A percentile compares a stretch with the other conserved stretches of the same genome.
phyloP scores from a whole-genome alignment of 2,797 vertebrate genomes.

The Crenichthys baileyi region DNA sequence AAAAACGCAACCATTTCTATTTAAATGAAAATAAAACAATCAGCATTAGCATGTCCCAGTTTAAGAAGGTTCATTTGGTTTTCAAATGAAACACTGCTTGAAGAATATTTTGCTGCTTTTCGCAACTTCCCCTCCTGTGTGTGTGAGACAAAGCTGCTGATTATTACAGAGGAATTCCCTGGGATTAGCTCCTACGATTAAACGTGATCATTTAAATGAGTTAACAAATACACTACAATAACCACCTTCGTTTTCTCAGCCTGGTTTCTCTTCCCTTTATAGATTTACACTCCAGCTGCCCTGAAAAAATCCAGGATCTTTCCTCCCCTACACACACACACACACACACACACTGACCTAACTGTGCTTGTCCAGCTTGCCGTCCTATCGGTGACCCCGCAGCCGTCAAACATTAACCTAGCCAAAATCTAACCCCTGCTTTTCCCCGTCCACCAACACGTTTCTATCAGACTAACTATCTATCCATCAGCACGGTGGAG shows the following conservation, averaged over 20 bases:
- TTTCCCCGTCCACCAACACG: constrained; percentile 59
- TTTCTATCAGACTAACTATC: constrained; percentile 74
- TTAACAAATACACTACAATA: constrained; percentile 3
- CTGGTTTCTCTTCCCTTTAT: constrained; percentile 3
- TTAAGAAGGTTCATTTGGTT: constrained; percentile 9
- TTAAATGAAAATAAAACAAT: not conserved
- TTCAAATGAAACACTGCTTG: constrained; percentile 21
- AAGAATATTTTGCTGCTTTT: constrained; percentile 33
- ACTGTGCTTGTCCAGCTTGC: constrained; percentile 22
- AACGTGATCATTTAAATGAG: constrained; percentile 11
- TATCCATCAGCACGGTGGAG: constrained; percentile 69
- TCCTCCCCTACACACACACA: constrained; percentile 29
- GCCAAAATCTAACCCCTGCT: constrained; percentile 71
- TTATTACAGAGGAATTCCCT: constrained; percentile 16
- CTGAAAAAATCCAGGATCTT: constrained; percentile 41
- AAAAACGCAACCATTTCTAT: not conserved
- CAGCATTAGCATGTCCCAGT: not conserved
- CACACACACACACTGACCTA: constrained; percentile 28
- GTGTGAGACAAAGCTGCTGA: constrained; percentile 4
- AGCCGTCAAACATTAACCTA: constrained; percentile 79
- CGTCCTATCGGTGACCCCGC: constrained; percentile 68
- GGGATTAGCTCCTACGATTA: not conserved
- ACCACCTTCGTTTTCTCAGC: not conserved
- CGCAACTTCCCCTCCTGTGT: constrained; percentile 10
- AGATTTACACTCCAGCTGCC: constrained; percentile 14